Base-by-base conservation (phyloP, 2,888 invertebrate species). In the Chirona hameri region DNA sequence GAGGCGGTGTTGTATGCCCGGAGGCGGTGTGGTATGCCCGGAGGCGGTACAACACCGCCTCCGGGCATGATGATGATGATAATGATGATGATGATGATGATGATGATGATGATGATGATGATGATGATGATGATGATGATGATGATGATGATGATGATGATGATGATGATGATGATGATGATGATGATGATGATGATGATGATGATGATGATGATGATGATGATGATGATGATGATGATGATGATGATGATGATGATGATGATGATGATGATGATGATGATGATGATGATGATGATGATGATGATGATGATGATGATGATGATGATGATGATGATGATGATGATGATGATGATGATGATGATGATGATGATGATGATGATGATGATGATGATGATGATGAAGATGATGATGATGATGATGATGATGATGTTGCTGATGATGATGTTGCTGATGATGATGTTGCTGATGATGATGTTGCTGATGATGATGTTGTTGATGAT, bases 341-440 rank as follows among this genome's bases (percentile, higher is more conserved):
- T 65, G 65, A 65, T 65, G 65, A 65, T 65, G 65, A 65, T 65
- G 65, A 65, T 65, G 65, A 65, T 65, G 65, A 65, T 65, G 65
- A 65, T 65, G 65, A 65, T 65, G 65, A 84, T 84, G 84, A 84
- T 84, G 83, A 84, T 84, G 83, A 84, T 84, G 84, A 84, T 84
- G 84, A 84, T 84, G 84, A 84, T 84, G 83, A 84, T 84, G 84
- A 84, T 84, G 84, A 84, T 84, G 84, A n/a, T n/a, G n/a, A n/a
- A n/a, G n/a, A n/a, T n/a, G n/a, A n/a, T n/a, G n/a, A n/a, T n/a
- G n/a, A n/a, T n/a, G n/a, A n/a, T n/a, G n/a, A n/a, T n/a, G n/a
- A n/a, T n/a, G n/a, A n/a, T n/a, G n/a, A n/a, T n/a, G n/a, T n/a
- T n/a, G n/a, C n/a, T n/a, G n/a, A n/a, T n/a, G n/a, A n/a, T n/a